phyloP scores from a whole-genome alignment of 2,113 vertebrate genomes.

The Petrocephalus zakoni region DNA sequence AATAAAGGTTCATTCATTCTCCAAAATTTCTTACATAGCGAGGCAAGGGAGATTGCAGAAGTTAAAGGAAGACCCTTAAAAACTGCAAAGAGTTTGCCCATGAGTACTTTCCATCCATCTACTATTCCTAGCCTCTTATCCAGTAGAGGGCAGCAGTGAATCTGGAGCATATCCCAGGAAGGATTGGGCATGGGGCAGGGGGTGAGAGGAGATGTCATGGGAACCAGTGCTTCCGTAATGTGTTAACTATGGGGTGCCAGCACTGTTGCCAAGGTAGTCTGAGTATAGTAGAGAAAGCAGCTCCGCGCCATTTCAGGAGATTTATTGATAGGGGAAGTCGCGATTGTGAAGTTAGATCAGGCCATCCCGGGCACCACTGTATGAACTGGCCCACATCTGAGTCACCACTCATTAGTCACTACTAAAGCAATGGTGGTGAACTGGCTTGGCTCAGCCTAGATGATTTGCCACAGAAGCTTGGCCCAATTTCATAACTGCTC shows the following conservation, averaged over 20 bases:
- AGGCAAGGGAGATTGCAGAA: neutral
- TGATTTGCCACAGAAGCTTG: slow-evolving; percentile 44
- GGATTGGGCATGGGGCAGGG: neutral
- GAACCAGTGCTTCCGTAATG: neutral
- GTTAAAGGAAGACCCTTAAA: neutral
- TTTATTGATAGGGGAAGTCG: neutral
- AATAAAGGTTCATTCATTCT: neutral
- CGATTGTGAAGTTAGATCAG: neutral
- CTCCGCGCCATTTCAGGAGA: neutral
- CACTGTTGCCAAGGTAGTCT: neutral
- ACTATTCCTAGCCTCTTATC: neutral
- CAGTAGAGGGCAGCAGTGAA: neutral
- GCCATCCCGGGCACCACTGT: no score
- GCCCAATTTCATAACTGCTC: slow-evolving; percentile 41
- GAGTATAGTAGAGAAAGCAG: neutral
- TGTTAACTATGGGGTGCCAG: neutral
- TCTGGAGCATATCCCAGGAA: neutral
- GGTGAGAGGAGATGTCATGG: neutral
- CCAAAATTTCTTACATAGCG: neutral
- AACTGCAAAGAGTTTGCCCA: neutral
- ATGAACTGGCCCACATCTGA: neutral
- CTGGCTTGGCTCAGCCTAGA: slow-evolving; percentile 42
- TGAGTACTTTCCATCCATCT: neutral
- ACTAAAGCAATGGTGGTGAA: neutral
- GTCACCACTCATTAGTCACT: neutral